Base-by-base conservation (phyloP, 2,797 vertebrate species). In the Rousettus madagascariensis region DNA sequence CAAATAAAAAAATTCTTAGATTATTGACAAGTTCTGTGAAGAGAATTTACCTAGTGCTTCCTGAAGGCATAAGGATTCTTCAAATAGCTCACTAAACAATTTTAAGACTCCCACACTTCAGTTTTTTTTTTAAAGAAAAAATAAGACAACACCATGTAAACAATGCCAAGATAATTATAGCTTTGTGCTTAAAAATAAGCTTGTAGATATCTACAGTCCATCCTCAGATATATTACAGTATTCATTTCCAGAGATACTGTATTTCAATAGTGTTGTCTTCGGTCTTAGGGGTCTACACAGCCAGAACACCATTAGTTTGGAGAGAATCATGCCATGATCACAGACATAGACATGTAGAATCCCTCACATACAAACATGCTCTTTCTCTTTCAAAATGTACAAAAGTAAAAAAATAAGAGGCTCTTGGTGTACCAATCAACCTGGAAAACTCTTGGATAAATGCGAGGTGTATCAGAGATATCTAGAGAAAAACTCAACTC, bases 101-200 rank as follows among this genome's bases (percentile, higher is more conserved):
- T 92, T 77, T 79, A 61, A 95, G 86, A 92, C 46, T 90, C 83
- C 79, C 8, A 86, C 15, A 68, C 55, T 94, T 91, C 22, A 80
- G 17, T 17, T 86, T 79, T 87, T 87, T 79, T 80, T 69, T n/a
- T 1, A 3, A 78, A 86, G 43, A 78, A 83, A 11, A 68, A 94
- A 82, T 72, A 96, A 95, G 69, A 94, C 53, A 94, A 91, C 30
- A 87, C 16, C 36, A 74, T 66, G 65, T 80, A 95, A 95, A 97
- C 84, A 95, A 93, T 86, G 85, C 69, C 92, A 93, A 90, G 80
- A 92, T 90, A 95, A 95, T 95, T 96, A 95, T n/a, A 84, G 90
- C 38, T 86, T 89, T 33, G 38, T 90, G 57, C 43, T 95, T 92
- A 78, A 97, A 96, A 96, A 92, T 92, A 86, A 30, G 71, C 12